phyloP scores from a whole-genome alignment of 2,113 vertebrate genomes.

The Triplophysa tibetana region DNA sequence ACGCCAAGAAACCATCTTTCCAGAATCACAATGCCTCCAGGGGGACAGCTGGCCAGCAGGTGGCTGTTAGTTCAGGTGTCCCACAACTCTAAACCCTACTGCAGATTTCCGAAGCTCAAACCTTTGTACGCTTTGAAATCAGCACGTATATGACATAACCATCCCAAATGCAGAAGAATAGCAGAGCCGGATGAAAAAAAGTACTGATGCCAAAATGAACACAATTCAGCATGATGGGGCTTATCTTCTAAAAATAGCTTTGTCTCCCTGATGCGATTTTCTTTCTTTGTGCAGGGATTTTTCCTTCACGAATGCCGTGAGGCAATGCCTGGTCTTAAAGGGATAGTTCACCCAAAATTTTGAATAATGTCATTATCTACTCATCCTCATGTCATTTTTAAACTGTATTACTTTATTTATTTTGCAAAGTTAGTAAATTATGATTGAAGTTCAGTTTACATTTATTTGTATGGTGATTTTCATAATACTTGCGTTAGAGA shows the following conservation, averaged over 20 bases:
- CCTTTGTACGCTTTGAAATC: conserved; percentile 25
- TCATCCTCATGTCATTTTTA: background rate
- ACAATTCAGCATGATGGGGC: conserved; percentile 22
- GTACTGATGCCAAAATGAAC: conserved; percentile 40
- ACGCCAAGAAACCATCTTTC: background rate
- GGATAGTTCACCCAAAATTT: too few relatives aligned
- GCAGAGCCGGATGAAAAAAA: background rate
- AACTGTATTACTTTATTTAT: background rate
- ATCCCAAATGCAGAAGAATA: background rate
- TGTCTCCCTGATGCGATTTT: conserved; percentile 39
- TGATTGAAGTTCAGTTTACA: background rate
- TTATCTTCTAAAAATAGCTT: conserved; percentile 47
- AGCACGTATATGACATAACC: conserved; percentile 25
- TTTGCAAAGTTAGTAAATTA: background rate
- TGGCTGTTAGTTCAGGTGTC: conserved; percentile 23
- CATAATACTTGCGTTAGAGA: too few relatives aligned
- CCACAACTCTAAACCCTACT: background rate
- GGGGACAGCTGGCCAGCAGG: background rate
- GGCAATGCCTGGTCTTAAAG: conserved; percentile 13
- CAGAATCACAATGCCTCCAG: background rate
- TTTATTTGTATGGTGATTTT: too few relatives aligned
- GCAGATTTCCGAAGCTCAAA: background rate
- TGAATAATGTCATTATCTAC: too few relatives aligned
- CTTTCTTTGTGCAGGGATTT: conserved; percentile 39
- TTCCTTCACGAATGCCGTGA: conserved; percentile 28